These are phyloP conservation scores for Drosophila orosa DNA, from an alignment of 1,140 invertebrate genomes.

Conservation along the genomic window DNA sequence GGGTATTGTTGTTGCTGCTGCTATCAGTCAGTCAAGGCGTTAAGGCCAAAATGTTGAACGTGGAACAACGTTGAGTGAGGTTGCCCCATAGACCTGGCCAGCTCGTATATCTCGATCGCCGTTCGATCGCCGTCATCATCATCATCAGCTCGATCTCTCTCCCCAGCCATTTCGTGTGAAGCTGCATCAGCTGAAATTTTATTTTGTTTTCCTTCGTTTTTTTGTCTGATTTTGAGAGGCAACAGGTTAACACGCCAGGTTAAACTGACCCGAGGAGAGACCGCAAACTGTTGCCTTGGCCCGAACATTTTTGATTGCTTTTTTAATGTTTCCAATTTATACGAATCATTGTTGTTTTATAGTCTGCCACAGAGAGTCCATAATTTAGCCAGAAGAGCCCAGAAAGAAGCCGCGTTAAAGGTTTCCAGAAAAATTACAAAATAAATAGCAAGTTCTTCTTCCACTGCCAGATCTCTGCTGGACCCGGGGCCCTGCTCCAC, in stretches of 20 bases:
- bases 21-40: slow-evolving; percentile 77
- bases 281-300: slow-evolving; percentile 67
- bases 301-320: slow-evolving; percentile 81
- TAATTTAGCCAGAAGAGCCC: slow-evolving; percentile 70
- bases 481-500: neutral
- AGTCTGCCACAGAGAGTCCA: slow-evolving; percentile 64
- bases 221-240: slow-evolving; percentile 62
- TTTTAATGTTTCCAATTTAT: slow-evolving; percentile 83
- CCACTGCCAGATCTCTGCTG: neutral
- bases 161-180: slow-evolving; percentile 44
- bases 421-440: slow-evolving; percentile 77
- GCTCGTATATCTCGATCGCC: slow-evolving; percentile 66
- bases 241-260: slow-evolving; percentile 81
- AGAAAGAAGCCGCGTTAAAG: slow-evolving; percentile 32
- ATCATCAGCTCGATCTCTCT: slow-evolving; percentile 38
- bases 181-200: slow-evolving; percentile 41
- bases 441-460: slow-evolving; percentile 70
- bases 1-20: slow-evolving; percentile 61
- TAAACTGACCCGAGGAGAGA: slow-evolving; percentile 73
- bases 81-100: slow-evolving; percentile 58
- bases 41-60: slow-evolving; percentile 60
- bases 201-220: slow-evolving; percentile 27
- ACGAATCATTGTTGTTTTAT: slow-evolving; percentile 82
- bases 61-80: slow-evolving; percentile 56
- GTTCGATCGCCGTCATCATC: slow-evolving; percentile 66